Conservation (phyloP, 2,797 vertebrate species). For the Xiphophorus birchmanni region DNA sequence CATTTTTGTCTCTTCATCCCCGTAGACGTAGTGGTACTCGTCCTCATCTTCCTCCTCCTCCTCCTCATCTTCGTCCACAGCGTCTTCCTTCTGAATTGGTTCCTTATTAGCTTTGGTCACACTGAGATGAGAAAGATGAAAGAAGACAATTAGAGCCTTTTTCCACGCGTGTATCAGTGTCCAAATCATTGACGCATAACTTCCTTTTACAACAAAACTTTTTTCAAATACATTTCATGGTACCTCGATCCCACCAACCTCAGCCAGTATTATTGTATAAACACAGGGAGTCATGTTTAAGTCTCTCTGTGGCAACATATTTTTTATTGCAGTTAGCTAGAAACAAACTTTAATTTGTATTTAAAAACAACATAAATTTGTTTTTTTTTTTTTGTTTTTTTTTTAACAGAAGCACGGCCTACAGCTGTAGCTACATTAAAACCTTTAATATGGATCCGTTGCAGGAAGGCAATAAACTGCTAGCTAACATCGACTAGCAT, state of each 20-base stretch:
- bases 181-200: background rate
- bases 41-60: constrained; percentile 82
- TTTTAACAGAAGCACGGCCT: background rate
- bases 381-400: background rate
- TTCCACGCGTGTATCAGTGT: background rate
- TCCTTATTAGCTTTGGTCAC: constrained; percentile 72
- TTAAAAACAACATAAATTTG: background rate
- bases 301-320: background rate
- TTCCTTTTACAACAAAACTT: background rate
- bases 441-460: background rate
- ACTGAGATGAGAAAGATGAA: constrained; percentile 42
- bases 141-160: background rate
- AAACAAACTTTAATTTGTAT: background rate
- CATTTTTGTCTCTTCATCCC: constrained; percentile 81
- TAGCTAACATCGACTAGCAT: too few relatives aligned
- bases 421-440: background rate
- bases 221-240: too few relatives aligned
- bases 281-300: background rate
- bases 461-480: too few relatives aligned
- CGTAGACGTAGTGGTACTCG: constrained; percentile 80
- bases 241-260: background rate
- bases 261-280: background rate
- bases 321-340: background rate
- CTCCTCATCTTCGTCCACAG: constrained; percentile 82
- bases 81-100: constrained; percentile 77